phyloP scores from a whole-genome alignment of 2,797 vertebrate genomes.

The Harpagifer antarcticus region DNA sequence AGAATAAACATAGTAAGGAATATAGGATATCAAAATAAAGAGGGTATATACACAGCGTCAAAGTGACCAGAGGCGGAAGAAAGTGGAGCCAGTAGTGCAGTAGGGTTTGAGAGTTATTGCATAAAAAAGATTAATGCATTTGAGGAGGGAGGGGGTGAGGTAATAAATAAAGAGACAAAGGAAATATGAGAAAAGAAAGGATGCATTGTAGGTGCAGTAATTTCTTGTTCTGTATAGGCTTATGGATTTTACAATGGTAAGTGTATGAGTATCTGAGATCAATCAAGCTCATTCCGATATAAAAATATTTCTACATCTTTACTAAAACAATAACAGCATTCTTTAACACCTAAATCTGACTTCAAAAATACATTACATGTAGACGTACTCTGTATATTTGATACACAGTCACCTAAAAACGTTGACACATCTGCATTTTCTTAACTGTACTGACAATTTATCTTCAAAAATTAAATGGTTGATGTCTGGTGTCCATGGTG shows the following conservation, averaged over 20 bases:
- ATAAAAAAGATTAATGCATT: too few species aligned
- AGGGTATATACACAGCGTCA: too few species aligned
- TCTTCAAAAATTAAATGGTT: not conserved
- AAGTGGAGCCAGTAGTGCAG: too few species aligned
- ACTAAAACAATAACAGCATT: too few species aligned
- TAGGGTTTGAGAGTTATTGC: too few species aligned
- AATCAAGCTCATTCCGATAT: not conserved
- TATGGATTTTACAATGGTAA: not conserved
- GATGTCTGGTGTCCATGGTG: not conserved
- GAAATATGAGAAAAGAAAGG: not conserved
- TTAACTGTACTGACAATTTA: not conserved
- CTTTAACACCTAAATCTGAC: not conserved
- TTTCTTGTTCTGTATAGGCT: not conserved
- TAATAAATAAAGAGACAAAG: too few species aligned
- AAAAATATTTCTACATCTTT: not conserved
- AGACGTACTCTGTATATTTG: not conserved
- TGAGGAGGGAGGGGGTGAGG: too few species aligned
- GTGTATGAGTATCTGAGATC: not conserved
- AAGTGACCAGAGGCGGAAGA: too few species aligned
- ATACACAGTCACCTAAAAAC: not conserved
- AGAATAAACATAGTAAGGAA: too few species aligned
- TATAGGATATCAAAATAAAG: too few species aligned
- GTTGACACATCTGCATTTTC: too few species aligned
- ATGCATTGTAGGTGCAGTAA: not conserved
- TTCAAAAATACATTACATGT: too few species aligned